Base-by-base conservation (phyloP, 2,888 invertebrate genomes). In the Seira musarum region DNA sequence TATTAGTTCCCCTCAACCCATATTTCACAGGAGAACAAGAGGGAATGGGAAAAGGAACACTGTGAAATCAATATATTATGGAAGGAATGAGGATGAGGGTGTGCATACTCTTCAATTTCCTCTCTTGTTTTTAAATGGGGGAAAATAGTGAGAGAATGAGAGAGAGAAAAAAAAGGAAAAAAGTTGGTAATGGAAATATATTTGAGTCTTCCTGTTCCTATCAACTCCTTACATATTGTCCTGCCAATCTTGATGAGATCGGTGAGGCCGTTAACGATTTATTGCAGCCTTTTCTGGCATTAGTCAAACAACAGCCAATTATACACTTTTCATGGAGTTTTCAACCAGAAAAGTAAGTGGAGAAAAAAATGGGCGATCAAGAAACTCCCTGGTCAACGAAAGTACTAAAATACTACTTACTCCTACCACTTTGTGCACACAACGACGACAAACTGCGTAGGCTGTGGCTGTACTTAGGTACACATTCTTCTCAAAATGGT, bases 171-270 rank as follows among this genome's bases (percentile, higher is more conserved):
- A 46, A 46, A 46, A 46, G 46, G 46, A 10, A 60, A 70, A 66
- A 79, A 79, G 67, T 68, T 80, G 74, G 64, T 80, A 80, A 80
- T 80, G 80, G 80, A 80, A 80, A 80, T 80, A 74, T 74, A 67
- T 80, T 80, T 80, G 68, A 69, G 57, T 69, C 65, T 80, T 80
- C 80, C 80, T 73, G 69, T 73, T 69, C 73, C 80, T 69, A 80
- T 80, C 73, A 80, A 74, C 73, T 80, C 66, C 71, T 68, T 80
- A 73, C 80, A 80, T 80, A 80, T 80, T 80, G 80, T 80, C 80
- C 80, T 80, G 80, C 80, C 80, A 80, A 80, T 80, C 80, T 80
- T 80, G 80, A 80, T 80, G 80, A 80, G 80, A 80, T 80, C 73
- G 73, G 53, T 64, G 68, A 73, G 69, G 60, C 73, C 57, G 80